phyloP scores from a whole-genome alignment of 2,888 invertebrate genomes.

The Embidobia sp. region DNA sequence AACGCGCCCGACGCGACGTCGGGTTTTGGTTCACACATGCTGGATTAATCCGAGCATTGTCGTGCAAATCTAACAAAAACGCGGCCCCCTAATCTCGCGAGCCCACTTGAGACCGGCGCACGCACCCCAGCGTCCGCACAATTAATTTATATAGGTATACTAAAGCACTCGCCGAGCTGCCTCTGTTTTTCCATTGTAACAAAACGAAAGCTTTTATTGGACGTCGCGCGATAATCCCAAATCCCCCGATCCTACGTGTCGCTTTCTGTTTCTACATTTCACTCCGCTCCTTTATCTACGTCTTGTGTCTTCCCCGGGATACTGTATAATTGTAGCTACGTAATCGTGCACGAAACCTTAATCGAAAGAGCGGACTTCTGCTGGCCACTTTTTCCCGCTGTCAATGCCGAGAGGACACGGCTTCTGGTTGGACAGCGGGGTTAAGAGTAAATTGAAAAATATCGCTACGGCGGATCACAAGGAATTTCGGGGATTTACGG shows the following conservation, averaged over 20 bases:
- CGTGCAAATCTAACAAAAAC: slow-evolving; percentile 81
- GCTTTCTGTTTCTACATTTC: slow-evolving; percentile 50
- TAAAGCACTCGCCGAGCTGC: slow-evolving; percentile 71
- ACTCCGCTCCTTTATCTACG: slow-evolving; percentile 52
- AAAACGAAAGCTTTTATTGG: slow-evolving; percentile 43
- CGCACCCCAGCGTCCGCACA: slow-evolving; percentile 74
- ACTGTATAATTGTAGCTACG: slow-evolving; percentile 42
- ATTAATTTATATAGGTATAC: slow-evolving; percentile 79
- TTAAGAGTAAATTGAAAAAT: slow-evolving; percentile 37
- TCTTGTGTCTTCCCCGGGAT: slow-evolving; percentile 42
- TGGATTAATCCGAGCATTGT: slow-evolving; percentile 79
- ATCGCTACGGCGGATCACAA: neutral
- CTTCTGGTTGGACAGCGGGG: slow-evolving; percentile 11
- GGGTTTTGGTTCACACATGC: slow-evolving; percentile 75
- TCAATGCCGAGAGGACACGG: slow-evolving; percentile 13
- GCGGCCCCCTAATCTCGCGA: slow-evolving; percentile 78
- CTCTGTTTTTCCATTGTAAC: slow-evolving; percentile 65
- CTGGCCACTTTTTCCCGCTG: slow-evolving; percentile 26
- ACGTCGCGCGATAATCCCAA: slow-evolving; percentile 67
- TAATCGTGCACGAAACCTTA: slow-evolving; percentile 47
- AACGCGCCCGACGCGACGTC: slow-evolving; percentile 71
- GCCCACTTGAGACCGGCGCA: slow-evolving; percentile 76
- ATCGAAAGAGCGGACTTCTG: slow-evolving; percentile 39
- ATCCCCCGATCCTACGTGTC: slow-evolving; percentile 58
- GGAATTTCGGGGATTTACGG: neutral